These are phyloP conservation scores for Panthera uncia DNA, from an alignment of 2,113 vertebrate genomes.

Conservation along the genomic window DNA sequence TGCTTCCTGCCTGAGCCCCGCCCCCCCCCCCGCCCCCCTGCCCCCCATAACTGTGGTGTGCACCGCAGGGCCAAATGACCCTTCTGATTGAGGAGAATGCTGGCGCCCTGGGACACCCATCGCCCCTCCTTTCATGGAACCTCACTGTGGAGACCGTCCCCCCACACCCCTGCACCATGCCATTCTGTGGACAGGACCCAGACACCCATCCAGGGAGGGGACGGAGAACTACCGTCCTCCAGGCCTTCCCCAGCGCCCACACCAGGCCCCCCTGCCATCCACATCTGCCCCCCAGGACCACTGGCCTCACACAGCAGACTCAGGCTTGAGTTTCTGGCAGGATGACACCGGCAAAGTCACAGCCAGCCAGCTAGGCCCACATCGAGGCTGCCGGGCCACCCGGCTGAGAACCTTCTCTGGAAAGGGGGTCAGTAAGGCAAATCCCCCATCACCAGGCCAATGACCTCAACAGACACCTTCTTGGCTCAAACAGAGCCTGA, in stretches of 20 bases:
- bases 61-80: neutral
- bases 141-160: neutral
- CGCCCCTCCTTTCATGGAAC: fast-evolving
- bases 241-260: neutral
- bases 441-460: neutral
- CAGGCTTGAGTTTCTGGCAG: neutral
- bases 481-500: neutral
- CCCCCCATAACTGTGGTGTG: too few relatives aligned
- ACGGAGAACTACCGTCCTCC: too few relatives aligned
- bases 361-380: neutral
- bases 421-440: neutral
- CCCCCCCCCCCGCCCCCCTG: fast-evolving
- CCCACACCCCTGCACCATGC: neutral
- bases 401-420: neutral
- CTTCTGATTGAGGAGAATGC: neutral
- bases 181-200: neutral
- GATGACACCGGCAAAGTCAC: neutral
- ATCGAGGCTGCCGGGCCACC: too few relatives aligned
- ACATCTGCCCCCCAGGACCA: too few relatives aligned
- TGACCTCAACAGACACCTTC: neutral
- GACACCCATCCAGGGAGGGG: neutral
- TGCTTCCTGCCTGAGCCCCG: neutral
- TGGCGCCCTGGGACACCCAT: neutral
- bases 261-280: neutral
- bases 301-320: neutral